Evolutionary conservation across 2,797 vertebrate genomes (phyloP), one percentile per base, ranked within the genome.

Genomic region (Acomys russatus): DNA sequence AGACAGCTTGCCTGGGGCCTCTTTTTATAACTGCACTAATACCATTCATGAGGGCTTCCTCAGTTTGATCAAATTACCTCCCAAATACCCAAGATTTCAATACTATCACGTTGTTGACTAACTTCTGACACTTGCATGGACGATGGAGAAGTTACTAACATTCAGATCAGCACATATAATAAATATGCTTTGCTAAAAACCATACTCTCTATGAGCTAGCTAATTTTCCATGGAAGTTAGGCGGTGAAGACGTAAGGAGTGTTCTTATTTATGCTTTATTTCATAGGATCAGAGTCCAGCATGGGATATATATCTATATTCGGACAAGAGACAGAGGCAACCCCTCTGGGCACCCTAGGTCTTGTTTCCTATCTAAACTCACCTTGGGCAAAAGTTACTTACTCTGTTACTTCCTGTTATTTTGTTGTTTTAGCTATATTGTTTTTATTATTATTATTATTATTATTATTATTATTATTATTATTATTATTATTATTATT

Each of bases 151-250:
- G 51, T 71, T 79, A 80, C 20, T 44, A 51, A 76, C 10, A 87
- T 76, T 87, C 25, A 87, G 66, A 87, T 18, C 35, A 76, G 12
- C 82, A 51, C 33, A 63, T 54, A 6, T 94, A 85, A 92, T 85
- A 86, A 85, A 51, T 56, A 49, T 85, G 78, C 3, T 14, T 94
- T 64, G 17, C 83, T 87, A 59, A 74, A 76, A 93, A 25, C 94
- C 77, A 84, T 95, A 82, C 76, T 56, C 33, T 78, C 56, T 83
- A 15, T 12, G 64, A 59, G 8, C 44, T 80, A 87, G 70, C 25
- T 49, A 73, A 64, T 93, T 95, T 95, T 91, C 38, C 51, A 54
- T 64, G 17, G 30, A 90, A 92, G 30, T 85, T 18, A 92, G 23
- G 91, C 95, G 10, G 49, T 88, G 14, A 92, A 78, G 44, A 83